phyloP scores from a whole-genome alignment of 2,113 vertebrate genomes.

The Ahaetulla prasina region DNA sequence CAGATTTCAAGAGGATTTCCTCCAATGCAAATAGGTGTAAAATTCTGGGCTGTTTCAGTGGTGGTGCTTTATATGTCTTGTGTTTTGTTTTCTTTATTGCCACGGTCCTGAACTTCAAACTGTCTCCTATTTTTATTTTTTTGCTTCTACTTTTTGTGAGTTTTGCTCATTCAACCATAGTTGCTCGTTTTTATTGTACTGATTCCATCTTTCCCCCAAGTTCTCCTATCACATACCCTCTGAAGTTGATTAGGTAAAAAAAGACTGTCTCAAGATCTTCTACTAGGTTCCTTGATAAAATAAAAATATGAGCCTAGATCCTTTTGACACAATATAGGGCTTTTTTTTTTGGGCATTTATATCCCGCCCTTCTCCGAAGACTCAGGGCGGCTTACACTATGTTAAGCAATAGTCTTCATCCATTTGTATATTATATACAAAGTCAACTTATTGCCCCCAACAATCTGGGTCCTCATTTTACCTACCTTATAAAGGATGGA shows the following conservation, averaged over 20 bases:
- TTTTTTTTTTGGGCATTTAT: no score
- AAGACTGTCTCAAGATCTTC: not conserved
- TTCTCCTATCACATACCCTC: not conserved
- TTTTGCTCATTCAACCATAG: not conserved
- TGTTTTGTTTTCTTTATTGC: not conserved
- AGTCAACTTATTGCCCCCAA: no score
- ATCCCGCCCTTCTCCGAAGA: no score
- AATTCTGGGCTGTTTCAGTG: not conserved
- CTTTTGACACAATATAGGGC: not conserved
- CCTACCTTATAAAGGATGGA: no score
- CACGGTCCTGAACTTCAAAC: not conserved
- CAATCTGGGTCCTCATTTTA: no score
- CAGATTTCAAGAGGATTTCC: not conserved
- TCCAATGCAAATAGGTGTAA: not conserved
- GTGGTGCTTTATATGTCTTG: not conserved
- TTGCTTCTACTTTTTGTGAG: not conserved
- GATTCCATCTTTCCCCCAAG: not conserved
- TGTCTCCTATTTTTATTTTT: not conserved
- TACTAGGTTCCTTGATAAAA: not conserved
- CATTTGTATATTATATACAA: no score
- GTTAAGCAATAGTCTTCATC: no score
- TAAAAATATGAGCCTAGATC: not conserved
- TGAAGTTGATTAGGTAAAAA: not conserved
- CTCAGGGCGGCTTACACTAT: no score
- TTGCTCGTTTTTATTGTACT: not conserved